Evolutionary conservation across 2,113 vertebrate species (phyloP), one percentile per base, ranked within the genome.

Genomic region (Willisornis vidua): DNA sequence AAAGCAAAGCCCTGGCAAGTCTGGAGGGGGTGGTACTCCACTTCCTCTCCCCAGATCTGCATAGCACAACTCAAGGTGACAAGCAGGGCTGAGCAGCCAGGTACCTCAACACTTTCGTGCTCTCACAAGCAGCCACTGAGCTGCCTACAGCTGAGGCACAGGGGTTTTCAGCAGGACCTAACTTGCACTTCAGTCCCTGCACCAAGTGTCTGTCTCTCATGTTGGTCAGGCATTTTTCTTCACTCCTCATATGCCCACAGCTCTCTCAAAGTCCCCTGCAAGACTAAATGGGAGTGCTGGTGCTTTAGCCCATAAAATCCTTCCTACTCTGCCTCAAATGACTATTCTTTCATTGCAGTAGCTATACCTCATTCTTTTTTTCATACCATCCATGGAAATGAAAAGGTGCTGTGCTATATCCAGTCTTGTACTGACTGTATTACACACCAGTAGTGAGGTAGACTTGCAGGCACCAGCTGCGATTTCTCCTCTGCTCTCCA

Each of bases 281-380:
- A 83, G 18, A 43, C 33, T 58, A 33, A 51, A 88, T 19, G 19
- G 13, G 14, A 18, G 41, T 10, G 14, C 20, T 35, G 33, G 17
- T 73, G 37, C 23, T 74, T 70, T 12, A 58, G 8, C 16, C n/a
- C 52, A 51, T 13, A 61, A 90, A 93, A 79, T 13, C 22, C 15
- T 73, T 75, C 20, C 13, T 46, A 9, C 3, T 35, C 24, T 59
- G 20, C 29, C 68, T 77, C 72, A 73, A 65, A 75, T 5, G 6
- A 71, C n/a, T 4, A 14, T 14, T 3, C 33, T 63, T 68, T 52
- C 33, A 67, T 16, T n/a, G 41, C 20, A 71, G 26, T 15, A 28
- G 41, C 26, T 26, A 1, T 7, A 25, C 2, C 0, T 72, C 3
- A 6, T 22, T 59, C n/a, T 5, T 33, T 33, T 57, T 25, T 19